These are phyloP conservation scores for Fringilla coelebs DNA, from an alignment of 2,797 vertebrate genomes.

Conservation along the genomic window DNA sequence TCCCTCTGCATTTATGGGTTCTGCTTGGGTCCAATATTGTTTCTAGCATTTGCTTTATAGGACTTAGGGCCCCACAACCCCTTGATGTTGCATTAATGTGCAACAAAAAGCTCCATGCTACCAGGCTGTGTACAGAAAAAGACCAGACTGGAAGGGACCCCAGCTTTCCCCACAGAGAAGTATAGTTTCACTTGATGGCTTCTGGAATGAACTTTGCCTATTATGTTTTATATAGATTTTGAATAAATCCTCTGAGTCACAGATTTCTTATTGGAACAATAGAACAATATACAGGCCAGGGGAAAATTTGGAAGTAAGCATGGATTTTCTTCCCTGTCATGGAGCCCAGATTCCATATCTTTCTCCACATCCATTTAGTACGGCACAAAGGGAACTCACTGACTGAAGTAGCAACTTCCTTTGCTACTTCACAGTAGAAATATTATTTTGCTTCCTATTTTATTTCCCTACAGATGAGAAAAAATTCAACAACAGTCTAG, in stretches of 20 bases:
- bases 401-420: not conserved
- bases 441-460: slow-evolving; percentile 3
- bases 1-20: slow-evolving; percentile 15
- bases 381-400: not conserved
- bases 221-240: slow-evolving; percentile 60
- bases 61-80: not conserved
- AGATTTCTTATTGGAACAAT: slow-evolving; percentile 46
- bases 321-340: slow-evolving; percentile 23
- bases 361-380: slow-evolving; percentile 5
- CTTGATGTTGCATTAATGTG: not conserved
- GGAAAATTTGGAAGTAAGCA: slow-evolving; percentile 41
- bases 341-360: slow-evolving; percentile 29
- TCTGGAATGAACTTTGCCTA: slow-evolving; percentile 54
- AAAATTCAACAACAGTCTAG: not conserved
- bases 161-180: slow-evolving; percentile 37
- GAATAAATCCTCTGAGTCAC: slow-evolving; percentile 55
- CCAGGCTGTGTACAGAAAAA: slow-evolving; percentile 37
- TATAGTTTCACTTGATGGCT: slow-evolving; percentile 37
- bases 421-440: slow-evolving; percentile 11
- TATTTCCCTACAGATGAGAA: not conserved
- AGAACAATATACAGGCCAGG: slow-evolving; percentile 18
- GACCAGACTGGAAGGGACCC: slow-evolving; percentile 57
- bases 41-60: slow-evolving; percentile 35
- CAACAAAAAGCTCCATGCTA: slow-evolving; percentile 25
- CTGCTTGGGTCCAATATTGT: not conserved